A percentile compares a stretch with the other conserved stretches of the same genome.
These are phyloP conservation scores for Acanthoscelides obtectus DNA, from an alignment of 2,888 invertebrate species.

Conservation along the genomic window DNA sequence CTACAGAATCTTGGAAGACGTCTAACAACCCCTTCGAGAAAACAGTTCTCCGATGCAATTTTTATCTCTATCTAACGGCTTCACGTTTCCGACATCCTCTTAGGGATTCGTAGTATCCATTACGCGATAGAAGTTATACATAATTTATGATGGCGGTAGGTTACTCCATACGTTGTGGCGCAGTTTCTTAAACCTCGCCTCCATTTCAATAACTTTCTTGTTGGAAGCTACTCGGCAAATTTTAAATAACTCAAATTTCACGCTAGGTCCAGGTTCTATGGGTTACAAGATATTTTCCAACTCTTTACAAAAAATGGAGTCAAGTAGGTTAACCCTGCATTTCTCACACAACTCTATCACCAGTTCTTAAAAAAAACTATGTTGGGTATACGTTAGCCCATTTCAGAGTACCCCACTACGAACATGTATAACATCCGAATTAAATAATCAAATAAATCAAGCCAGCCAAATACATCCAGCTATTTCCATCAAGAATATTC, in stretches of 20 bases:
- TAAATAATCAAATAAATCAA: no score
- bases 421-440: no score
- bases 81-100: background rate
- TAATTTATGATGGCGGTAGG: background rate
- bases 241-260: background rate
- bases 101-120: background rate
- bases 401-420: no score
- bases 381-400: no score
- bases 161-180: background rate
- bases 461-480: no score
- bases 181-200: background rate
- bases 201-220: background rate
- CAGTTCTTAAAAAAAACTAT: no score
- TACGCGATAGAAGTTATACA: background rate
- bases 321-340: no score
- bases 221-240: background rate
- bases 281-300: no score
- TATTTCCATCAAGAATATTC: no score
- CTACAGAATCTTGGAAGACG: background rate
- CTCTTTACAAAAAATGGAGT: no score
- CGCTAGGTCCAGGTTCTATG: no score
- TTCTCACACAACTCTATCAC: no score
- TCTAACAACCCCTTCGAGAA: background rate
- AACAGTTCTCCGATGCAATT: background rate
- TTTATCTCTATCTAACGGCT: background rate